A percentile compares a stretch with the other conserved stretches of the same genome.
phyloP scores from a whole-genome alignment of 2,797 vertebrate species.

The Nannoperca australis region DNA sequence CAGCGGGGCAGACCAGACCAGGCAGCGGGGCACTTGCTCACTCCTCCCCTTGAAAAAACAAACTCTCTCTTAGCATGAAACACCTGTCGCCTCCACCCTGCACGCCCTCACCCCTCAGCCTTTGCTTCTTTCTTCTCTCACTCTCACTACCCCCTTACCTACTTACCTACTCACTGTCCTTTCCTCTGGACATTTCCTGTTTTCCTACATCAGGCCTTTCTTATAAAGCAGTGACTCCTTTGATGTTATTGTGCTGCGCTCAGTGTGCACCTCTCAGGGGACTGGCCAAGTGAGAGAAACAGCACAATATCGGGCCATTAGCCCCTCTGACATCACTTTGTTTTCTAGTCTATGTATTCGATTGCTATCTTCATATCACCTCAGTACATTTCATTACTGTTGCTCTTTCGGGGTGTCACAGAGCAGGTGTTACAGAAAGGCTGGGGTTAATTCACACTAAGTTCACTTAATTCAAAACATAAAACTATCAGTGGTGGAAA shows the following conservation, averaged over 20 bases:
- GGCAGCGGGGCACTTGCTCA: conserved; percentile 60
- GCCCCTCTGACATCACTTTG: conserved; percentile 9
- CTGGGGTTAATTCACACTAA: neutral
- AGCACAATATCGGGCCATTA: neutral
- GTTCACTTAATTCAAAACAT: neutral
- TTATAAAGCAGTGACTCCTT: conserved; percentile 18
- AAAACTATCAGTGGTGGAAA: neutral
- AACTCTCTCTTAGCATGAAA: conserved; percentile 69
- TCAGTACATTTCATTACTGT: neutral
- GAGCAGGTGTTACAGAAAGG: too few species aligned
- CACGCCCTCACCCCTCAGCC: neutral
- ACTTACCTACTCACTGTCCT: conserved; percentile 18
- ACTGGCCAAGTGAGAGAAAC: conserved; percentile 7
- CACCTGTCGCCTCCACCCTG: conserved; percentile 63
- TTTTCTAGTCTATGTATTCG: neutral
- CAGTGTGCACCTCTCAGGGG: conserved; percentile 19
- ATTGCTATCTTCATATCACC: neutral
- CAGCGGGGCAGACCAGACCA: conserved; percentile 46
- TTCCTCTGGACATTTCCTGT: conserved; percentile 40
- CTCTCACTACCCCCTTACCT: conserved; percentile 10
- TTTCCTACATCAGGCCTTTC: conserved; percentile 36
- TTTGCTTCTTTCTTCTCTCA: conserved; percentile 24
- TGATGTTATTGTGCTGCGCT: conserved; percentile 27
- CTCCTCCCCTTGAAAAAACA: conserved; percentile 79
- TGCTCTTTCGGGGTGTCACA: conserved; percentile 14